A percentile compares a stretch with the other conserved stretches of the same genome.
Evolutionary conservation across 1,140 invertebrate species (phyloP).

Genomic region (Sycophaga agraensis): DNA sequence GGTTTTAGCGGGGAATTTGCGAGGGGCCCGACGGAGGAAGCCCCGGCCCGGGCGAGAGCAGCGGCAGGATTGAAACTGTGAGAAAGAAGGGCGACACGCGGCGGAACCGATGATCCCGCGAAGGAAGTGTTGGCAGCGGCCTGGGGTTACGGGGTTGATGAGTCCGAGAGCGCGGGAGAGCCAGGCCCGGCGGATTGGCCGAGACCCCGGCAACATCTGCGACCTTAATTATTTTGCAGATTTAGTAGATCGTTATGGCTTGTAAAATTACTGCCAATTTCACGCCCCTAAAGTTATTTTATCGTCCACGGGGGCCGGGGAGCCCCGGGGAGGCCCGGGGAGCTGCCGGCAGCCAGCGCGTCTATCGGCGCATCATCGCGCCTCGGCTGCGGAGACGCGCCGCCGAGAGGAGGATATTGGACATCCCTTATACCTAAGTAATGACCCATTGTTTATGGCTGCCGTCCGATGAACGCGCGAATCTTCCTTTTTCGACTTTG

Average conservation of each 20-base stretch:
- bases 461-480: slow-evolving; percentile 44
- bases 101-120: no score
- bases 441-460: slow-evolving; percentile 55
- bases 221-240: slow-evolving; percentile 60
- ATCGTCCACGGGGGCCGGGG: slow-evolving; percentile 35
- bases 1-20: no score
- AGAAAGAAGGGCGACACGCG: no score
- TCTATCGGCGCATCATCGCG: slow-evolving; percentile 42
- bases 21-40: no score
- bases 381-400: slow-evolving; percentile 8
- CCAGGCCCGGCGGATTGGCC: slow-evolving; percentile 2
- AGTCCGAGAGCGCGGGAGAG: slow-evolving; percentile 1
- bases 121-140: background rate
- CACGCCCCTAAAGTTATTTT: slow-evolving; percentile 57
- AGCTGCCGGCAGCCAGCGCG: no score
- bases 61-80: background rate
- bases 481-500: slow-evolving; percentile 2
- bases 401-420: slow-evolving; percentile 46
- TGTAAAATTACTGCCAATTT: slow-evolving; percentile 60
- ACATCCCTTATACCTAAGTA: slow-evolving; percentile 50
- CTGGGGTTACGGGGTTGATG: background rate
- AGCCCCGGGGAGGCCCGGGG: no score
- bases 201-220: slow-evolving; percentile 48
- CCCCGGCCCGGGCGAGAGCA: no score
- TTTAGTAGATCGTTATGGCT: slow-evolving; percentile 61